phyloP scores from a whole-genome alignment of 2,797 vertebrate genomes.

The Columba guinea region DNA sequence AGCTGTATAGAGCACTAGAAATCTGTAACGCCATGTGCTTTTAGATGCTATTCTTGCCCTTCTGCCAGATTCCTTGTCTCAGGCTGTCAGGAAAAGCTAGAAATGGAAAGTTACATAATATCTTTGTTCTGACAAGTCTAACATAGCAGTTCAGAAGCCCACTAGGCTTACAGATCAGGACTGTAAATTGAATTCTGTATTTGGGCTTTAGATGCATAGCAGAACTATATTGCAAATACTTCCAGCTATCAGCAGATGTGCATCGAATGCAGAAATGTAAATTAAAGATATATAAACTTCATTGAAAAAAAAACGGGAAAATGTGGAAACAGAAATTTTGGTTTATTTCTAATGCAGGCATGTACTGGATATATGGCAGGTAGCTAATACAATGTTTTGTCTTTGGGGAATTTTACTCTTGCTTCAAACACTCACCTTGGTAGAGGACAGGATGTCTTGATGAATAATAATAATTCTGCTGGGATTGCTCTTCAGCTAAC shows the following conservation, averaged over 20 bases:
- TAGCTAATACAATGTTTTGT: background rate
- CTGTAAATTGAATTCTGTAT: background rate
- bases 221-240: background rate
- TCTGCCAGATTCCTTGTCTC: slow-evolving; percentile 38
- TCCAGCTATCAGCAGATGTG: background rate
- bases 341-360: background rate
- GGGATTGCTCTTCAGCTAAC: background rate
- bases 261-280: background rate
- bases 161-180: background rate
- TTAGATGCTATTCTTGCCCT: slow-evolving; percentile 27
- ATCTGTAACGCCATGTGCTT: background rate
- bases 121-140: slow-evolving; percentile 8
- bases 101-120: slow-evolving; percentile 43
- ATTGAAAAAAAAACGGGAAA: background rate
- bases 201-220: background rate
- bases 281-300: background rate
- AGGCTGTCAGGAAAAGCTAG: slow-evolving; percentile 7
- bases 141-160: background rate
- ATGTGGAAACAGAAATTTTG: background rate
- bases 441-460: background rate
- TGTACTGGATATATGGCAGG: background rate
- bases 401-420: background rate
- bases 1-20: background rate
- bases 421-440: background rate
- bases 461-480: background rate